Evolutionary conservation across 2,113 vertebrate species (phyloP).

Genomic region (Dicerorhinus sumatrensis): DNA sequence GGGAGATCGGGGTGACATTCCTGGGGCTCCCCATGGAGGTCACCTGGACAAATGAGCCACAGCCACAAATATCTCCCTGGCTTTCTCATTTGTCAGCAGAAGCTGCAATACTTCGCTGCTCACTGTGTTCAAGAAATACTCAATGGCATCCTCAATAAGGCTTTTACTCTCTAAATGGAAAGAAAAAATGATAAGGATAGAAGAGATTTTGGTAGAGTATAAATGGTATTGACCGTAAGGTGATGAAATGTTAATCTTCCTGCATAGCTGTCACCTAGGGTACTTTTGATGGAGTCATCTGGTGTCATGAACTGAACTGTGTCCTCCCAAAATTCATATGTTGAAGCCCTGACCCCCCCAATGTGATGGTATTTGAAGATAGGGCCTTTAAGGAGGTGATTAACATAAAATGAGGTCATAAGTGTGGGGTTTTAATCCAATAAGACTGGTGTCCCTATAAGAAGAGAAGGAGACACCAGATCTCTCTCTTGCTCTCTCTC

Average conservation of each 20-base stretch:
- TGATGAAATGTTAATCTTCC: not conserved
- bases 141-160: rapidly evolving
- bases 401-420: not conserved
- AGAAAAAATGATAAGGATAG: not conserved
- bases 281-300: not conserved
- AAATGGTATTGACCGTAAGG: rapidly evolving
- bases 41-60: not conserved
- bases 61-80: not conserved
- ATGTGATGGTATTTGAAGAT: not conserved
- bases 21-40: too few relatives aligned
- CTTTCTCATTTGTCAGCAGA: not conserved
- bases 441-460: not conserved
- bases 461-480: not conserved
- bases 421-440: not conserved
- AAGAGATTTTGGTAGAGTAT: rapidly evolving
- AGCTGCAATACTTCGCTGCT: rapidly evolving
- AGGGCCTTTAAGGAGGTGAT: not conserved
- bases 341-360: too few relatives aligned
- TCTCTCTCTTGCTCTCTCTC: too few relatives aligned
- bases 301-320: too few relatives aligned
- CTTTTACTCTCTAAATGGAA: not conserved
- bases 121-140: rapidly evolving
- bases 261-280: not conserved
- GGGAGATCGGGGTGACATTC: too few relatives aligned
- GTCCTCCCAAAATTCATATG: too few relatives aligned